Evolutionary conservation across 2,797 vertebrate species (phyloP), one percentile per base, ranked within the genome.

Genomic region (Setipinna tenuifilis): DNA sequence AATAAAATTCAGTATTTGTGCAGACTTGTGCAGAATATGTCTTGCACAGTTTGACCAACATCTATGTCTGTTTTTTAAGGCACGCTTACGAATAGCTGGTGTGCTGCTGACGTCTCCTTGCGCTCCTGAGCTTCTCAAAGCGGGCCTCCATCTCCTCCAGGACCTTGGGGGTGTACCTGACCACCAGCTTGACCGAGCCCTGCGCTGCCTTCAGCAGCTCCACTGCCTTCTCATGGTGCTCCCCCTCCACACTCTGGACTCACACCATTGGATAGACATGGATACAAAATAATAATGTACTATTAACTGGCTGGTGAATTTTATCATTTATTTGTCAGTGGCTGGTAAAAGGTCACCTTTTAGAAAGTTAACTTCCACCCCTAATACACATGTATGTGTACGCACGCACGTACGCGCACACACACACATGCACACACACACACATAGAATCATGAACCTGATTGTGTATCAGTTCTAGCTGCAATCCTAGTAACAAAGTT

Each of bases 141-240:
- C 97, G 95, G 21, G 97, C 97, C 92, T 98, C 97, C 97, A 98
- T 98, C 88, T 98, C 97, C 90, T 98, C 97, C 59, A 98, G 95
- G 84, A 98, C 97, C 6, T 97, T 97, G 0, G 97, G 97, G 0
- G 97, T 98, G 89, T 98, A 98, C 41, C 97, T 95, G 46, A 98
- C 97, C 48, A 98, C 97, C 91, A 98, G 92, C 90, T 97, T 97
- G 86, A 98, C 97, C 0, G 97, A 97, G 58, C 96, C 96, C 92
- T 98, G 97, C 0, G 97, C 97, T 0, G 97, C 97, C 92, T 98
- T 98, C 89, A 98, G 93, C 87, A 98, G 94, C 92, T 98, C 97
- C 89, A 98, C 97, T 0, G 97, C 97, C 91, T 97, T 97, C 92
- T 98, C 97, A 0, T 98, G 97, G 90, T 98, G 97, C 88, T 98